Evolutionary conservation across 1,140 invertebrate genomes (phyloP), one percentile per base, ranked within the genome.

Genomic region (Caenorhabditis inopinata): DNA sequence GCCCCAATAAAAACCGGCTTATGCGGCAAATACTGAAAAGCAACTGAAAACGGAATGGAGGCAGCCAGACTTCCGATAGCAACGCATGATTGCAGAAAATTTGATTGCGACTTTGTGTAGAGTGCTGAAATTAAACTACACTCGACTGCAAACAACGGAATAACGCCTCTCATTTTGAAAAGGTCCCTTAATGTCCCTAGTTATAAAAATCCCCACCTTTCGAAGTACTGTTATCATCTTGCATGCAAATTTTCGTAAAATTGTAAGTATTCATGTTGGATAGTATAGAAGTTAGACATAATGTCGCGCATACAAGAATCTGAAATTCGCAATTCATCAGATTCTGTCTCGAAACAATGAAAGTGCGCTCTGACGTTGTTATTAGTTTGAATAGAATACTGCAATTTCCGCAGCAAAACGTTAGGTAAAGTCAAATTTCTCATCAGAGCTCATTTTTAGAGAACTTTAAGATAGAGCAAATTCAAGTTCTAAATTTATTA

Each of bases 221-320:
- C 45, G 9, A 7, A 11, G 42, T 75, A 75, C 46, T 48, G 48
- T 25, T 75, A 18, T 46, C 73, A 47, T 75, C 46, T 16, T 75
- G 42, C 42, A 75, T 46, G 29, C 73, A 75, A 32, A 75, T 75
- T 48, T 75, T 75, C 23, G 73, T 75, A 32, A 75, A 75, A 32
- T 75, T 75, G 23, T 75, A 75, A 7, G 73, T 75, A 32, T 75
- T 75, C 73, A 75, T 75, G 35, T 75, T 75, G 2, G 73, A 75
- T 16, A 75, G 45, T 47, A 75, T 75, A 2, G 73, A 75, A 1
- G 73, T 75, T 16, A 75, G 21, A 11, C 73, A 75, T n/a, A 75
- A 18, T 18, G 73, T 75, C 1, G 42, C 46, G n/a, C 42, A 46
- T 75, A 75, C 29, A 29, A 75, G 21, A 75, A 75, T 48, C 73